These are phyloP conservation scores for Perdita meconis DNA, from an alignment of 2,888 invertebrate species.

Conservation along the genomic window DNA sequence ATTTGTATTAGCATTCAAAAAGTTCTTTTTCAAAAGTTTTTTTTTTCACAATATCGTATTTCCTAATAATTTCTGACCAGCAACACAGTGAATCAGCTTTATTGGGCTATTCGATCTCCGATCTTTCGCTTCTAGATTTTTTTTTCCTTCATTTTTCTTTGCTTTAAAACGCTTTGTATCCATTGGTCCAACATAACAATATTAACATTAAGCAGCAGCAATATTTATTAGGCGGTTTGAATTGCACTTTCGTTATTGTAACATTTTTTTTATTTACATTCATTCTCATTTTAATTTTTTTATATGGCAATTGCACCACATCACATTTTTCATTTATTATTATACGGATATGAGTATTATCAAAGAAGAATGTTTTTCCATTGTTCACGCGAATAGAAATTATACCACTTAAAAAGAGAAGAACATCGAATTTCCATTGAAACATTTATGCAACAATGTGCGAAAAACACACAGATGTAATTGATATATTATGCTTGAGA, in stretches of 20 bases:
- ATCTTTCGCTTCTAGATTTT: constrained; percentile 74
- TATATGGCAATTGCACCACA: constrained; percentile 47
- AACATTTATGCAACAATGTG: constrained; percentile 42
- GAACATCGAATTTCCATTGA: constrained; percentile 52
- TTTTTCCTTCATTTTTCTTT: constrained; percentile 32
- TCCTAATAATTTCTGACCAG: constrained; percentile 51
- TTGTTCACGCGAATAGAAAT: constrained; percentile 48
- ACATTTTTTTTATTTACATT: constrained; percentile 43
- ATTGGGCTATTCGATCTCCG: constrained; percentile 75
- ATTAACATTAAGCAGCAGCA: constrained; percentile 68
- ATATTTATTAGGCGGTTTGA: constrained; percentile 74
- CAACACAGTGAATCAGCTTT: constrained; percentile 58
- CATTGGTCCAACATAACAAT: constrained; percentile 73
- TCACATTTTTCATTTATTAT: constrained; percentile 62
- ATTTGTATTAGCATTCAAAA: constrained; percentile 45
- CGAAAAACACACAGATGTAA: constrained; percentile 40
- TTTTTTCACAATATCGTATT: constrained; percentile 31
- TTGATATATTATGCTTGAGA: constrained; percentile 45
- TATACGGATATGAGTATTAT: constrained; percentile 74
- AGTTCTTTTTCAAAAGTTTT: no score
- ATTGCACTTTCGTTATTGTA: constrained; percentile 78
- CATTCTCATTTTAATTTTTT: constrained; percentile 39
- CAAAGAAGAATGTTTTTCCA: constrained; percentile 60
- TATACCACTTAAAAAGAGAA: constrained; percentile 46
- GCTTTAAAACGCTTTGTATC: constrained; percentile 65